Conservation (phyloP, 1,140 invertebrate genomes). For the Piezodorus guildinii region DNA sequence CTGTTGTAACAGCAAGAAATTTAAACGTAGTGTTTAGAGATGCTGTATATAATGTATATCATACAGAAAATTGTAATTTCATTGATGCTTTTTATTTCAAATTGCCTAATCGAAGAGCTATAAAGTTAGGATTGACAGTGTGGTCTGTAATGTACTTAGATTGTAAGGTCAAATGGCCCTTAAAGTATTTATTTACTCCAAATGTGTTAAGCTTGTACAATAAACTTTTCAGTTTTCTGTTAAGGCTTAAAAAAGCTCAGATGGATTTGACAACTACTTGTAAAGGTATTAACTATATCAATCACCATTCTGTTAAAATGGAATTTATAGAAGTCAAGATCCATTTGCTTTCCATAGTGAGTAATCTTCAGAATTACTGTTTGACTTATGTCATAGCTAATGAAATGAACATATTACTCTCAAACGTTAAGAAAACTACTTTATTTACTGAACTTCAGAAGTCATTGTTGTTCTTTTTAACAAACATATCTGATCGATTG, state of each 20-base stretch:
- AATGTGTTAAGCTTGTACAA: constrained; percentile 2
- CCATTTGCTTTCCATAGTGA: constrained; percentile 10
- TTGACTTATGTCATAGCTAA: constrained; percentile 13
- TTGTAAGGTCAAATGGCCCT: constrained; percentile 11
- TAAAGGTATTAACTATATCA: background rate
- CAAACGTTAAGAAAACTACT: background rate
- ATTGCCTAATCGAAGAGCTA: background rate
- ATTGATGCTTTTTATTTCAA: constrained; percentile 8
- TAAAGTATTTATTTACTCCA: constrained; percentile 8
- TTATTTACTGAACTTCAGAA: constrained; percentile 9
- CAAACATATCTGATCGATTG: background rate
- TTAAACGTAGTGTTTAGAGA: constrained; percentile 13
- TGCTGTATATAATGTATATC: constrained; percentile 14
- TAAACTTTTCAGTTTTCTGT: constrained; percentile 11
- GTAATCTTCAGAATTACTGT: constrained; percentile 18
- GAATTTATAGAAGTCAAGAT: background rate
- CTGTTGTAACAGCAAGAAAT: background rate
- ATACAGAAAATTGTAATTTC: constrained; percentile 5
- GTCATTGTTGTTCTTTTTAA: background rate
- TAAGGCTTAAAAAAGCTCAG: constrained; percentile 8
- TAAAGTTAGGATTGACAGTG: background rate
- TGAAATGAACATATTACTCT: constrained; percentile 4
- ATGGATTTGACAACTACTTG: background rate
- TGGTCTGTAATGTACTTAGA: constrained; percentile 6
- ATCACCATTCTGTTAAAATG: constrained; percentile 2